A percentile compares a stretch with the other conserved stretches of the same genome.
Evolutionary conservation across 2,113 vertebrate genomes (phyloP).

Genomic region (Ancistrus triradiatus): DNA sequence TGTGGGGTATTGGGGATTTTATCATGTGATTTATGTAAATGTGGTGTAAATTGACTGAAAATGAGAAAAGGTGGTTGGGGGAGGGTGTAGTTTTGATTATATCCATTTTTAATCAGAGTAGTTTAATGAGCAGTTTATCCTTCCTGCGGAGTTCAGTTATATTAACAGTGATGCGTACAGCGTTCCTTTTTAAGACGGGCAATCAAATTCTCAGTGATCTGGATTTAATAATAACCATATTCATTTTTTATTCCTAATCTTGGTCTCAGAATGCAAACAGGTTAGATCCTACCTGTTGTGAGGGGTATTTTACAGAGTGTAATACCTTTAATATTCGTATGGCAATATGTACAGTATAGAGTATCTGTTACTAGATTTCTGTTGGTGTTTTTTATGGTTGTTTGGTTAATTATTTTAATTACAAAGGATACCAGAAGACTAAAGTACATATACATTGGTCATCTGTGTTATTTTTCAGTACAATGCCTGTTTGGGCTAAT

Average conservation of each 20-base stretch:
- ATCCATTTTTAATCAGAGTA: conserved; percentile 27
- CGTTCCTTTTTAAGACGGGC: conserved; percentile 15
- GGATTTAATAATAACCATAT: conserved; percentile 35
- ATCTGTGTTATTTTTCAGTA: conserved; percentile 38
- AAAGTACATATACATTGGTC: conserved; percentile 28
- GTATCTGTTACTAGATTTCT: conserved; percentile 47
- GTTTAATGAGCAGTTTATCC: conserved; percentile 1
- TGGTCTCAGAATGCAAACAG: conserved; percentile 42
- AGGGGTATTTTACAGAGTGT: conserved; percentile 48
- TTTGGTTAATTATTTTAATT: conserved; percentile 48
- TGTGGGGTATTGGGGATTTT: conserved; percentile 26
- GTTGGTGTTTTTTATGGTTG: conserved; percentile 38
- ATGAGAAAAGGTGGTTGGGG: conserved; percentile 3
- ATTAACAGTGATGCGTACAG: not conserved
- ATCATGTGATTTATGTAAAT: conserved; percentile 33
- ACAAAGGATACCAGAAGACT: conserved; percentile 40
- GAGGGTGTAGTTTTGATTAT: not conserved
- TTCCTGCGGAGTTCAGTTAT: conserved; percentile 5
- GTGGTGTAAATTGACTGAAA: conserved; percentile 36
- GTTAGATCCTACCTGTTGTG: conserved; percentile 46
- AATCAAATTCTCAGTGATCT: conserved; percentile 39
- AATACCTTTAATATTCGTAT: conserved; percentile 52
- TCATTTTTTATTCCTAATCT: conserved; percentile 44
- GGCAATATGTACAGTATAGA: conserved; percentile 61
- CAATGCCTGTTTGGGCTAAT: conserved; percentile 44